A percentile compares a stretch with the other conserved stretches of the same genome.
Conservation (phyloP, 2,888 invertebrate genomes). For the Cordylochernes scorpioides region DNA sequence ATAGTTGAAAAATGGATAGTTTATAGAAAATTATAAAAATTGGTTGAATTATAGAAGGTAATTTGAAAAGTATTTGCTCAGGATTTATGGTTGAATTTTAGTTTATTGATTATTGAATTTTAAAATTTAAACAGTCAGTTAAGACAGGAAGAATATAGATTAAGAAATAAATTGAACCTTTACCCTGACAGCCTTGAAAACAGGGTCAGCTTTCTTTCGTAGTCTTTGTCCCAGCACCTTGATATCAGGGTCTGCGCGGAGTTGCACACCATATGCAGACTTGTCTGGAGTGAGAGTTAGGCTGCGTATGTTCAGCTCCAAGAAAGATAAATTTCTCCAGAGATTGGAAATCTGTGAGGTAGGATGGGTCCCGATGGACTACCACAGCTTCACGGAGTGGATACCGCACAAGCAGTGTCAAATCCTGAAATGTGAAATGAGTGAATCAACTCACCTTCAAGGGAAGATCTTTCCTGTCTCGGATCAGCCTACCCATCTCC, state of each 20-base stretch:
- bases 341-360: constrained; percentile 44
- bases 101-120: too few relatives aligned
- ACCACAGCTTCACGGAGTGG: constrained; percentile 85
- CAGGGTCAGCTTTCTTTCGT: constrained; percentile 60
- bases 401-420: constrained; percentile 32
- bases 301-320: constrained; percentile 64
- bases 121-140: too few relatives aligned
- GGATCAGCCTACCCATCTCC: constrained; percentile 66
- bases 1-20: too few relatives aligned
- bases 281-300: constrained; percentile 65
- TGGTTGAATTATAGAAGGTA: too few relatives aligned
- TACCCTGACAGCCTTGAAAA: constrained; percentile 49
- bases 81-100: too few relatives aligned
- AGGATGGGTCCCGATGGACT: constrained; percentile 55
- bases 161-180: too few relatives aligned
- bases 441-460: constrained; percentile 39
- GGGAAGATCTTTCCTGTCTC: constrained; percentile 77
- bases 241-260: constrained; percentile 82
- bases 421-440: too few relatives aligned
- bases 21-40: too few relatives aligned
- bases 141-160: too few relatives aligned
- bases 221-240: constrained; percentile 60
- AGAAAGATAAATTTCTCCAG: constrained; percentile 38
- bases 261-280: constrained; percentile 58
- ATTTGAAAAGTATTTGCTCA: too few relatives aligned